phyloP scores from a whole-genome alignment of 2,797 vertebrate genomes.

The Smutsia temminckii region DNA sequence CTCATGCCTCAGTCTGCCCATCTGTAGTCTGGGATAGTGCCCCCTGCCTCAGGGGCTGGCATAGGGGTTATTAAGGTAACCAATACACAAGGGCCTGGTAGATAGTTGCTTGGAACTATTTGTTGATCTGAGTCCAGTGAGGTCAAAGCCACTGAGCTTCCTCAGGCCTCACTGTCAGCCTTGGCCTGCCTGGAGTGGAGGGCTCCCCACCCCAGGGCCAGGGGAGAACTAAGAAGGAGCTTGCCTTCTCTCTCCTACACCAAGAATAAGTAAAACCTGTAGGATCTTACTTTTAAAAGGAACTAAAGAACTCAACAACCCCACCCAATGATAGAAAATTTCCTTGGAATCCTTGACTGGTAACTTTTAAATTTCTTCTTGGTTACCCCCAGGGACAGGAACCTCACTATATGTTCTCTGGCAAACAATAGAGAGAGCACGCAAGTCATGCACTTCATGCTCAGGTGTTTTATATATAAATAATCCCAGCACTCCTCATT shows the following conservation, averaged over 20 bases:
- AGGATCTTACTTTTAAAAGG: background rate
- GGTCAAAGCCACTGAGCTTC: background rate
- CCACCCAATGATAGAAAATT: background rate
- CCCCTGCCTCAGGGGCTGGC: background rate
- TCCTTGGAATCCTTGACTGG: background rate
- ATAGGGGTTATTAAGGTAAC: background rate
- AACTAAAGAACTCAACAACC: background rate
- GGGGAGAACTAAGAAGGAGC: background rate
- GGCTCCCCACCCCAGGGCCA: background rate
- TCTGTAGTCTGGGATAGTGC: background rate
- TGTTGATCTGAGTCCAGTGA: background rate
- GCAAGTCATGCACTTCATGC: background rate
- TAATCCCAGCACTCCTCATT: background rate
- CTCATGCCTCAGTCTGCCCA: background rate
- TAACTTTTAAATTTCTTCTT: background rate
- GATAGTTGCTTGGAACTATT: background rate
- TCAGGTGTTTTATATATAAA: background rate
- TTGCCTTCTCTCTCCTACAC: background rate
- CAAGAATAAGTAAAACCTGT: background rate
- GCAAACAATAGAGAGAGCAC: background rate
- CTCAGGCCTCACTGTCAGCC: background rate
- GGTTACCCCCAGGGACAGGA: background rate
- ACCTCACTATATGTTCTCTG: background rate
- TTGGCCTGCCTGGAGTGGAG: background rate
- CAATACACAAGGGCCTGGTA: fast-evolving